These are phyloP conservation scores for Blennius ocellaris DNA, from an alignment of 2,113 vertebrate species.

Conservation along the genomic window DNA sequence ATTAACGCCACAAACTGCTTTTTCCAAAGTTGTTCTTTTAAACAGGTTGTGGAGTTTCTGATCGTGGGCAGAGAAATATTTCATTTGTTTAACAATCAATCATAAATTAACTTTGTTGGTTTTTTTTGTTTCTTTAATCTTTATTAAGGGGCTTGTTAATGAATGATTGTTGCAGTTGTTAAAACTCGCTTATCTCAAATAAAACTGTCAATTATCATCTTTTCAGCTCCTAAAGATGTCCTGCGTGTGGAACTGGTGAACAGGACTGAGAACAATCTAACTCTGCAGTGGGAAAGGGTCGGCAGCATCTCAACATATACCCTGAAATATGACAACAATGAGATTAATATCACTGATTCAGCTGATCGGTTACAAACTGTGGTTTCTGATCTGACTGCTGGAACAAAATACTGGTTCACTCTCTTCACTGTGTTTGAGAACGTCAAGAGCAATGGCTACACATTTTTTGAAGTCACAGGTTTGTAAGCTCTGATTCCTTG, in stretches of 20 bases:
- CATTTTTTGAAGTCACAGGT: slow-evolving; percentile 4
- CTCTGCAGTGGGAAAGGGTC: slow-evolving; percentile 48
- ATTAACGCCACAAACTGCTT: no score
- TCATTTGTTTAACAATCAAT: no score
- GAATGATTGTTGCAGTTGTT: no score
- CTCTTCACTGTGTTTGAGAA: slow-evolving; percentile 27
- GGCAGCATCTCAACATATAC: neutral
- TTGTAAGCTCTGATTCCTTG: neutral
- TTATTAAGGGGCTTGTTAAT: no score
- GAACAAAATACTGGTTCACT: slow-evolving; percentile 40
- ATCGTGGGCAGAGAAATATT: no score
- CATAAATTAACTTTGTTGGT: no score
- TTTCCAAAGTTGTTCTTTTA: no score
- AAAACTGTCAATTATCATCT: no score
- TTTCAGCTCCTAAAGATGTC: neutral
- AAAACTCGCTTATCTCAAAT: no score
- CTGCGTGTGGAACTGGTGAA: fast-evolving
- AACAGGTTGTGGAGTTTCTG: no score
- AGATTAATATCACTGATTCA: fast-evolving
- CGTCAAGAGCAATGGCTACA: slow-evolving; percentile 15
- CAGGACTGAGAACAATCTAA: slow-evolving; percentile 40
- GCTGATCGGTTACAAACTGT: neutral
- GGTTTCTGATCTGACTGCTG: slow-evolving; percentile 11
- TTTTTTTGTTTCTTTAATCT: no score
- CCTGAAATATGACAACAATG: neutral